Evolutionary conservation across 1,140 invertebrate genomes (phyloP), one percentile per base, ranked within the genome.

Genomic region (Drosophila mojavensis): DNA sequence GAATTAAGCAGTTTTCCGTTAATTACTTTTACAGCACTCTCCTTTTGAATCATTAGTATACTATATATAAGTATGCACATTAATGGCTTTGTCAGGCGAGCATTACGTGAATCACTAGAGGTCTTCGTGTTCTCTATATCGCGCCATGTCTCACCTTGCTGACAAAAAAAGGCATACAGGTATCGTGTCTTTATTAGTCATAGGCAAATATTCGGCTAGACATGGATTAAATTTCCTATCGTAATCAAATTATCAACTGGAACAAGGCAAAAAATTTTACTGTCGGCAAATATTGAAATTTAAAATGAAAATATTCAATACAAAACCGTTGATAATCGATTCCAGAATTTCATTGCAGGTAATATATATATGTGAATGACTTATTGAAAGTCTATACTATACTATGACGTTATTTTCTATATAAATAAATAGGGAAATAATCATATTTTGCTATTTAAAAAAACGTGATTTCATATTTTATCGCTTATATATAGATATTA

Each of bases 201-300:
- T 72, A 67, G 68, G 39, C 71, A 56, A 68, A 60, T 50, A 36
- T 63, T 53, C 60, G 59, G 51, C 59, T 54, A 61, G 54, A 9
- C 28, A 33, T 51, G 63, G 43, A 39, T 45, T 65, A 72, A 63
- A 13, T 72, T 85, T 75, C 75, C 67, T 61, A 62, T 41, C 60
- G 11, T 78, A 68, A 86, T 81, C 64, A 43, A 68, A 75, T 73
- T 80, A 84, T 80, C 68, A 78, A 81, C 61, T 81, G 69, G 65
- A 43, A 66, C 58, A 78, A 81, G 78, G 62, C 36, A 58, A 33
- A 9, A 9, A 9, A 43, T 20, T n/a, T 48, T 20, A 33, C 11
- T 55, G 41, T 13, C 30, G 13, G 41, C 20, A 5, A 28, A 13
- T 39, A 58, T 11, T 50, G 1, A 43, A 50, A 17, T 26, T 10